These are phyloP conservation scores for Drosophila sp. DNA, from an alignment of 1,140 invertebrate species.

Conservation along the genomic window DNA sequence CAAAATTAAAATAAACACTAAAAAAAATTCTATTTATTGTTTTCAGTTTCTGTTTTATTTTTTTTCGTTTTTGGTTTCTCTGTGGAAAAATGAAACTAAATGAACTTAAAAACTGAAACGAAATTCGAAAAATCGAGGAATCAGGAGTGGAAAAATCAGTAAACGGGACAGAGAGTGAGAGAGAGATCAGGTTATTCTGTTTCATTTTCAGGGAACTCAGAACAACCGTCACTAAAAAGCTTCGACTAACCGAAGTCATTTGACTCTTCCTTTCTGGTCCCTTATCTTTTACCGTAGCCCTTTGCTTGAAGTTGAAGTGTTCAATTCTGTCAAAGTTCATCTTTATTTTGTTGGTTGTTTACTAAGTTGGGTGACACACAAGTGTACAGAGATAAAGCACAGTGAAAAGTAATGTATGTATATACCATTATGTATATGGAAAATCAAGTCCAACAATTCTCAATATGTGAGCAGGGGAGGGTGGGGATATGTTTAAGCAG, in stretches of 20 bases:
- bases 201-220: neutral
- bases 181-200: neutral
- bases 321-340: neutral
- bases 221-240: neutral
- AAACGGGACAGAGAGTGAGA: neutral
- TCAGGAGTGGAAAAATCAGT: neutral
- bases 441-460: slow-evolving; percentile 1
- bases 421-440: neutral
- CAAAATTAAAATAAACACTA: slow-evolving; percentile 55
- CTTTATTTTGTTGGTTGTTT: neutral
- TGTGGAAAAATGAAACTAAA: slow-evolving; percentile 14
- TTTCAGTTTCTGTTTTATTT: neutral
- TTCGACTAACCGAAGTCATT: neutral
- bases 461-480: neutral
- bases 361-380: neutral
- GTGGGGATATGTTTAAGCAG: neutral
- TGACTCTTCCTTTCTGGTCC: neutral
- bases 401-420: neutral
- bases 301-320: neutral
- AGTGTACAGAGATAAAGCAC: slow-evolving; percentile 2
- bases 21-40: slow-evolving; percentile 18
- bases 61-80: slow-evolving; percentile 16
- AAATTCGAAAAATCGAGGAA: slow-evolving; percentile 4
- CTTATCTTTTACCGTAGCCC: neutral
- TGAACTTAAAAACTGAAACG: slow-evolving; percentile 17